A percentile compares a stretch with the other conserved stretches of the same genome.
Evolutionary conservation across 2,797 vertebrate species (phyloP).

Genomic region (Aphelocoma californica): DNA sequence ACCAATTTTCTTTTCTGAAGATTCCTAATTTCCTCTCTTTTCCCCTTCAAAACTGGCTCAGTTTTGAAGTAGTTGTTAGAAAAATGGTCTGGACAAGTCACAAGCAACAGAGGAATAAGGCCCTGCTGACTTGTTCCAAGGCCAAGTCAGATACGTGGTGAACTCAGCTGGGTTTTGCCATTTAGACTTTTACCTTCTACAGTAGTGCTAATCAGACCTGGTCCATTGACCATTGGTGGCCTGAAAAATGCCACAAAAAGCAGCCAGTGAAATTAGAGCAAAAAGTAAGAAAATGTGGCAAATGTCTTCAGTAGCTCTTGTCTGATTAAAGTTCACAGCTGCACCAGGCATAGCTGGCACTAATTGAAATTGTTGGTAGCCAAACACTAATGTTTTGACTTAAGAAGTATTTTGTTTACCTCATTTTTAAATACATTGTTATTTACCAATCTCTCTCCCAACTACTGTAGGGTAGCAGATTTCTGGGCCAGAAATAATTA

Average conservation of each 20-base stretch:
- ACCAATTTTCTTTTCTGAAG: not conserved
- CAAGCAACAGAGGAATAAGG: not conserved
- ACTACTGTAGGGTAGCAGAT: not conserved
- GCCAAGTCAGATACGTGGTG: not conserved
- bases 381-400: not conserved
- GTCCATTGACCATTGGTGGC: not conserved
- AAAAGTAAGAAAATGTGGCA: not conserved
- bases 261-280: not conserved
- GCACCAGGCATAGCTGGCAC: not conserved
- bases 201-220: not conserved
- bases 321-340: rapidly evolving
- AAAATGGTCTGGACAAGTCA: not conserved
- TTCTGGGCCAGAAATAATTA: not conserved
- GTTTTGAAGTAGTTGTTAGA: not conserved
- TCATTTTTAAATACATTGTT: not conserved
- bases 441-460: not conserved
- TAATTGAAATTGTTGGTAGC: not conserved
- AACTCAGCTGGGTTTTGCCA: not conserved
- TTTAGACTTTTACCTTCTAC: not conserved
- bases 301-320: not conserved
- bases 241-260: not conserved
- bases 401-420: not conserved
- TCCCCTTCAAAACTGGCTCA: not conserved
- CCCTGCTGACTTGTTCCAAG: not conserved
- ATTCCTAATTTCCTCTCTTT: not conserved